Base-by-base conservation (phyloP, 2,797 vertebrate genomes). In the Pachyuromys duprasi region DNA sequence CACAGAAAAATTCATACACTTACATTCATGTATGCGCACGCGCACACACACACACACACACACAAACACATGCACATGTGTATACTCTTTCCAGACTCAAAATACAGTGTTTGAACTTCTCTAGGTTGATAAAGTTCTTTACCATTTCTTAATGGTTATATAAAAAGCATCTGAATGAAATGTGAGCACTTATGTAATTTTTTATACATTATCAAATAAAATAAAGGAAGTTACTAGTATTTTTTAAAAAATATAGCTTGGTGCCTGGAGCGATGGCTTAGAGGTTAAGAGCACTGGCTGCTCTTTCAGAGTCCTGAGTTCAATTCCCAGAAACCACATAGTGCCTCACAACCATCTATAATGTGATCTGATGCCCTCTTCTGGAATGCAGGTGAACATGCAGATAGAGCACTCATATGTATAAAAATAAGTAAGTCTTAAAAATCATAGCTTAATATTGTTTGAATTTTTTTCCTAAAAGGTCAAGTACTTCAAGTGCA, bases 21-120 rank as follows among this genome's bases (percentile, higher is more conserved):
- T 11, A 49, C 49, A 49, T 49, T 8, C 49, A 49, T 49, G 49
- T 49, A 49, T 49, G 9, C 49, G 53, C 0, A 0, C 14, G 12
- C 14, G 57, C 28, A 6, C 12, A 3, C 15, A 62, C 1, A 57
- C 0, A 0, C 14, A 14, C 14, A 60, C 28, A 6, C 12, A 3
- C 15, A 62, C 1, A 0, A 12, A 12, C 14, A 60, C 42, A 12
- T 9, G 3, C 15, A 65, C 0, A 0, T 8, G 13, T 11, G 57
- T 36, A 9, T 12, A 3, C 11, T 93, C 26, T 96, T 93, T 81
- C 8, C 24, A 90, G 79, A 53, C 94, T 6, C 42, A 91, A 0
- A 26, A 69, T 91, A 95, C 4, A 90, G n/a, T 65, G 8, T 82
- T 75, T 75, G n/a, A 79, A 94, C 80, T 79, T 57, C n/a, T 72